Evolutionary conservation across 1,140 invertebrate genomes (phyloP).

Genomic region (Drosophila mojavensis): DNA sequence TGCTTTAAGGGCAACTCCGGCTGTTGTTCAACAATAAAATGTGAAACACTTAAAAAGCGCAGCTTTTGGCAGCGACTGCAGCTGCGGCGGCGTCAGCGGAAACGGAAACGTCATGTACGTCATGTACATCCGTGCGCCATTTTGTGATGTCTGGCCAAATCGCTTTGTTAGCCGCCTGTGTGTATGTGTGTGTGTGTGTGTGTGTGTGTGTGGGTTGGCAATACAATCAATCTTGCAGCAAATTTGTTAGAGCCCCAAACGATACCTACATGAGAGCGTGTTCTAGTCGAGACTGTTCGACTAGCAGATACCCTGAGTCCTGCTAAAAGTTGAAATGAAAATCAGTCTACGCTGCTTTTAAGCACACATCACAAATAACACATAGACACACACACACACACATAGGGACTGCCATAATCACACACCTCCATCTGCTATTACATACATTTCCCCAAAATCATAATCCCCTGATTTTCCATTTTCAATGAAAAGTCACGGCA

Average conservation of each 20-base stretch:
- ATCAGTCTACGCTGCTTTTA: too few species aligned
- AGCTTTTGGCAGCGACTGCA: conserved; percentile 4
- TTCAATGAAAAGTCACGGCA: conserved; percentile 29
- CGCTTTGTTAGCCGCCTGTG: conserved; percentile 23
- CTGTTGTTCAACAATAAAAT: conserved; percentile 43
- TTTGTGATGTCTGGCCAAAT: conserved; percentile 52
- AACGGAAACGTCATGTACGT: conserved; percentile 75
- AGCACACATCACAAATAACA: too few species aligned
- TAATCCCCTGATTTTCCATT: too few species aligned
- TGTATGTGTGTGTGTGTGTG: conserved; percentile 31
- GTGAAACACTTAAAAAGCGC: conserved; percentile 48
- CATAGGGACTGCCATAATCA: too few species aligned
- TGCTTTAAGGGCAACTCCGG: conserved; percentile 7
- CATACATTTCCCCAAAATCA: too few species aligned
- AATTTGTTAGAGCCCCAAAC: conserved; percentile 64
- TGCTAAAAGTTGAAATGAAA: too few species aligned
- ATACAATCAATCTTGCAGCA: conserved; percentile 78
- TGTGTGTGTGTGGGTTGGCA: conserved; percentile 39
- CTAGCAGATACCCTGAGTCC: too few species aligned
- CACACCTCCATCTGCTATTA: too few species aligned
- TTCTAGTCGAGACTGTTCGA: background rate
- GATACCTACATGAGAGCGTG: conserved; percentile 16
- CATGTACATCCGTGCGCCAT: conserved; percentile 71
- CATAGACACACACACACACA: too few species aligned
- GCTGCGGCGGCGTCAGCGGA: conserved; percentile 51